Conservation (phyloP, 2,113 vertebrate species). For the Alectura lathami region DNA sequence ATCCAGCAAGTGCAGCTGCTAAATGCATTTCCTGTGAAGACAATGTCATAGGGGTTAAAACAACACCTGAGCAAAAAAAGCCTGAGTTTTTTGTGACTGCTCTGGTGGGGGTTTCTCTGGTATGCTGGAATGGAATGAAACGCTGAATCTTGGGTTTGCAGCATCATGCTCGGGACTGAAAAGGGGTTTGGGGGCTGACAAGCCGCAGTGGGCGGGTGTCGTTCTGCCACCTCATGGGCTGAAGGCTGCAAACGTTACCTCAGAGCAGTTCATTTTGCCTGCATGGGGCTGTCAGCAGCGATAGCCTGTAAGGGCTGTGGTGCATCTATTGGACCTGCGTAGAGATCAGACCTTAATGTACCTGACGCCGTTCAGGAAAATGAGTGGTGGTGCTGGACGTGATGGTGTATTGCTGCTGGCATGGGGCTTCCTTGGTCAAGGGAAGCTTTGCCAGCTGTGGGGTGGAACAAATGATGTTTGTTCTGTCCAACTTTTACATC, state of each 20-base stretch:
- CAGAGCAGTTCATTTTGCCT: not conserved
- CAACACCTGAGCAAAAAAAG: no score
- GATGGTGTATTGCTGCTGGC: not conserved
- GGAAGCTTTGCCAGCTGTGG: not conserved
- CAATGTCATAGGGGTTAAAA: accelerated
- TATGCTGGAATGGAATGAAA: accelerated
- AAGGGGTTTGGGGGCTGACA: not conserved
- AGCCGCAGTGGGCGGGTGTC: no score
- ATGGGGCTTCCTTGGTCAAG: not conserved
- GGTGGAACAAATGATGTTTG: not conserved
- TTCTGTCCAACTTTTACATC: not conserved
- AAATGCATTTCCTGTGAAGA: not conserved
- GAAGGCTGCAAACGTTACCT: not conserved
- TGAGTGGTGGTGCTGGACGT: not conserved
- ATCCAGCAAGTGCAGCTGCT: not conserved
- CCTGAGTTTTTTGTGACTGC: not conserved
- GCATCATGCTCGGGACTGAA: not conserved
- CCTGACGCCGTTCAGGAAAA: not conserved
- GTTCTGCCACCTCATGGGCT: not conserved
- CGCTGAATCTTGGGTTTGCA: not conserved
- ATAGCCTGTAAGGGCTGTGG: not conserved
- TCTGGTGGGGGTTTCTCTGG: not conserved
- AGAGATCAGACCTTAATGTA: not conserved
- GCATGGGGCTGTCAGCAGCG: not conserved
- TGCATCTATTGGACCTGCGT: not conserved